These are phyloP conservation scores for Notodonta ziczac DNA, from an alignment of 2,888 invertebrate species.

Conservation along the genomic window DNA sequence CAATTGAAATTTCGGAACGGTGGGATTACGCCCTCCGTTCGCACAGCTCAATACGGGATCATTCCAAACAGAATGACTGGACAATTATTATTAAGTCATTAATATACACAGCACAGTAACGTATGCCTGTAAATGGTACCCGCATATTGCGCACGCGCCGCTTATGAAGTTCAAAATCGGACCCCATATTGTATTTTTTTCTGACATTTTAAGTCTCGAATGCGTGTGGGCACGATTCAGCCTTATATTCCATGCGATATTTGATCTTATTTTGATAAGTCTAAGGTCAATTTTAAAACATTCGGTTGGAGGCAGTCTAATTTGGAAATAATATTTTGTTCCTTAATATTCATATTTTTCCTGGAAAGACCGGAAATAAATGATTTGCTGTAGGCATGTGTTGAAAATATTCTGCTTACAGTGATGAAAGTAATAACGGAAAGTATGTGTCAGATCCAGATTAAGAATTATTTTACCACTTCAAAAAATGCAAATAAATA, in stretches of 20 bases:
- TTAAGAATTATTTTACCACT: neutral
- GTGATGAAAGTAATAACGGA: neutral
- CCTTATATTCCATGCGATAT: slow-evolving; percentile 10
- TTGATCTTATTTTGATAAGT: neutral
- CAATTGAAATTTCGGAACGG: slow-evolving; percentile 35
- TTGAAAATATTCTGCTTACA: neutral
- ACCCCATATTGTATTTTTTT: slow-evolving; percentile 48
- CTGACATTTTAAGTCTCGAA: slow-evolving; percentile 41
- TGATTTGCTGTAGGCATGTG: neutral
- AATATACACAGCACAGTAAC: slow-evolving; percentile 47
- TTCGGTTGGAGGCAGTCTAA: neutral
- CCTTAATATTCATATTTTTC: neutral
- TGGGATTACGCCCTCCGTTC: slow-evolving; percentile 4
- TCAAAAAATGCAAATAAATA: neutral
- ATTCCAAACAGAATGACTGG: slow-evolving; percentile 52
- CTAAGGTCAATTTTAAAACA: neutral
- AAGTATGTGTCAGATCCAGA: neutral
- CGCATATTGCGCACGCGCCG: slow-evolving; percentile 61
- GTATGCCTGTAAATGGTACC: slow-evolving; percentile 50
- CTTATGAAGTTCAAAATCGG: slow-evolving; percentile 50
- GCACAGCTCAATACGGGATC: slow-evolving; percentile 48
- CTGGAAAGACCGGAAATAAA: neutral
- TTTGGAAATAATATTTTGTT: neutral
- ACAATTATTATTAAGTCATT: slow-evolving; percentile 76
- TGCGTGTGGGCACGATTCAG: slow-evolving; percentile 54